Evolutionary conservation across 2,113 vertebrate genomes (phyloP).

Genomic region (Salvelinus namaycush): DNA sequence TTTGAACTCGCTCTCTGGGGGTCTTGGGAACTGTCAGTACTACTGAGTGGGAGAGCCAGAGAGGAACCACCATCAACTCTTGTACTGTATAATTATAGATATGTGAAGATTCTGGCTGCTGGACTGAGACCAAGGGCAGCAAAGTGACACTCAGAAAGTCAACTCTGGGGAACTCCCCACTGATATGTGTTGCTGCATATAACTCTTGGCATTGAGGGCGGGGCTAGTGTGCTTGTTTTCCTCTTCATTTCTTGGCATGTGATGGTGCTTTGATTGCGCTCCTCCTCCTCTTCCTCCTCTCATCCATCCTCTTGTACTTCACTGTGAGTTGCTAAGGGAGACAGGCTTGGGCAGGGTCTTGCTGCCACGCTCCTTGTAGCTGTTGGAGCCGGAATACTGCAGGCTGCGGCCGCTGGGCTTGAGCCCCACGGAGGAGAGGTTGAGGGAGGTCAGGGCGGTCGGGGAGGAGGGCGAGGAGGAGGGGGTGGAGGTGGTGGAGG

Average conservation of each 20-base stretch:
- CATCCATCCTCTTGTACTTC: conserved; percentile 36
- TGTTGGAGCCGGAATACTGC: conserved; percentile 44
- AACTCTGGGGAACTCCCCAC: not conserved
- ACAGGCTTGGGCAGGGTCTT: conserved; percentile 36
- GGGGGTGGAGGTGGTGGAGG: conserved; percentile 20
- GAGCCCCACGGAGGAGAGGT: conserved; percentile 47
- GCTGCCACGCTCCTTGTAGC: conserved; percentile 57
- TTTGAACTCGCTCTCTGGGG: conserved; percentile 41
- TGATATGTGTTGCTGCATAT: not conserved
- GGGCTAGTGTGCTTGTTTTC: conserved; percentile 2
- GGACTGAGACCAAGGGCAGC: conserved; percentile 16
- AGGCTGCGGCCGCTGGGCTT: conserved; percentile 65
- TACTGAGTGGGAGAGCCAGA: conserved; percentile 32
- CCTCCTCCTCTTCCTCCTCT: not conserved
- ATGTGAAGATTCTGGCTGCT: conserved; percentile 16
- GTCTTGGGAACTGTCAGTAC: conserved; percentile 51
- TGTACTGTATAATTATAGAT: not conserved
- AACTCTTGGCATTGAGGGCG: not conserved
- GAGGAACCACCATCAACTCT: conserved; percentile 4
- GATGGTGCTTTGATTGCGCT: conserved; percentile 18
- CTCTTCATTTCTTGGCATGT: conserved; percentile 20
- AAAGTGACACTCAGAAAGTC: conserved; percentile 4
- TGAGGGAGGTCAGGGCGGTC: conserved; percentile 36
- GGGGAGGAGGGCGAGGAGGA: conserved; percentile 54
- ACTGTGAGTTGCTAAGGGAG: conserved; percentile 17